phyloP scores from a whole-genome alignment of 2,888 invertebrate genomes.

The Scaptomyza tumidula region DNA sequence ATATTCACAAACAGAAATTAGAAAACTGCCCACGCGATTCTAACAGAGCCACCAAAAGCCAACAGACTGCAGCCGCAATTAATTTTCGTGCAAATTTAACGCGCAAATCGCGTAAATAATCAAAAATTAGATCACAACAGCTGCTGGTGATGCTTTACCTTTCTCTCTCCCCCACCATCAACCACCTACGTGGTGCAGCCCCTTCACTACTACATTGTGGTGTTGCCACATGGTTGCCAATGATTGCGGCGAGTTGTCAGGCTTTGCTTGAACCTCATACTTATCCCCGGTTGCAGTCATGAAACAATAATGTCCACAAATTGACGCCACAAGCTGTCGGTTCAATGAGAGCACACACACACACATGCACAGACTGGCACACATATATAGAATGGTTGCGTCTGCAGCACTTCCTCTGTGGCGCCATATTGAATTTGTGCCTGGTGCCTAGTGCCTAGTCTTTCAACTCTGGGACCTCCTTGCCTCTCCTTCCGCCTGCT shows the following conservation, averaged over 20 bases:
- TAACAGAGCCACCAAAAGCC: conserved; percentile 39
- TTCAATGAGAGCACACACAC: conserved; percentile 55
- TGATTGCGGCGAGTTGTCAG: conserved; percentile 69
- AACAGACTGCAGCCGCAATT: conserved; percentile 65
- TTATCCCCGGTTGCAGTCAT: conserved; percentile 66
- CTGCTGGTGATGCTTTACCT: conserved; percentile 25
- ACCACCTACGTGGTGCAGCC: not conserved
- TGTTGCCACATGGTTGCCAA: conserved; percentile 33
- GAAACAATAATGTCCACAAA: conserved; percentile 79
- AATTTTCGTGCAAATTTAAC: conserved; percentile 66
- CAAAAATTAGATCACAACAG: conserved; percentile 70
- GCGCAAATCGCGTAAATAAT: conserved; percentile 73
- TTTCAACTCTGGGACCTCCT: conserved; percentile 18
- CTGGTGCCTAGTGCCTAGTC: conserved; percentile 24
- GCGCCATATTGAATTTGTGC: conserved; percentile 71
- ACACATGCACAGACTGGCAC: not conserved
- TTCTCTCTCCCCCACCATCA: not conserved
- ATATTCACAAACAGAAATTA: conserved; percentile 10
- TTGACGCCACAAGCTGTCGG: conserved; percentile 80
- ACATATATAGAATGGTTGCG: conserved; percentile 33
- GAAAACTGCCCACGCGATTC: conserved; percentile 30
- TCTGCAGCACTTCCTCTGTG: conserved; percentile 69
- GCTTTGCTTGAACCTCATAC: conserved; percentile 61
- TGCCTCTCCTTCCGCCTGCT: conserved; percentile 8
- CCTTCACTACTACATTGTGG: conserved; percentile 3